phyloP scores from a whole-genome alignment of 1,140 invertebrate species.

The Limonius californicus region DNA sequence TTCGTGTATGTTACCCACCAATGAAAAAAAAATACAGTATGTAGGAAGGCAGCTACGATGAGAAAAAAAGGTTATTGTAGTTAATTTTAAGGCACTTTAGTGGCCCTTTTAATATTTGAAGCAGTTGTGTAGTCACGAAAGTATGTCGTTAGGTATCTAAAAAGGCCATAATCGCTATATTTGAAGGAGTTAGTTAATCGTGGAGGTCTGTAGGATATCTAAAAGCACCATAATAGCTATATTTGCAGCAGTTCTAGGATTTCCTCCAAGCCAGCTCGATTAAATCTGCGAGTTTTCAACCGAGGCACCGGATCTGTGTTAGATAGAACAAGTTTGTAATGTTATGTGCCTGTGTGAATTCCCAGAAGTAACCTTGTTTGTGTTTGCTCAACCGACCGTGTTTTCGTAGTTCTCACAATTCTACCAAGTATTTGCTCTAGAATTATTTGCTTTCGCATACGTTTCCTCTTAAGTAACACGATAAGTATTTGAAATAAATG shows the following conservation, averaged over 20 bases:
- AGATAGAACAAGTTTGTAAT: constrained; percentile 7
- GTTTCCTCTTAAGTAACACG: background rate
- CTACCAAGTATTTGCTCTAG: background rate
- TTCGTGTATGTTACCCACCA: too few relatives aligned
- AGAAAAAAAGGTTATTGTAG: too few relatives aligned
- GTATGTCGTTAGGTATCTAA: too few relatives aligned
- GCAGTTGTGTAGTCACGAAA: too few relatives aligned
- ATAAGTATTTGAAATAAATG: background rate
- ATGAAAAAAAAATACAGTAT: too few relatives aligned
- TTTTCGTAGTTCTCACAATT: constrained; percentile 3
- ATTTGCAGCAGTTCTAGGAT: background rate
- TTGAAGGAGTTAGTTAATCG: too few relatives aligned
- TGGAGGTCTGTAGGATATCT: too few relatives aligned
- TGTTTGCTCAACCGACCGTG: constrained; percentile 13
- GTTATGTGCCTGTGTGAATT: constrained; percentile 8
- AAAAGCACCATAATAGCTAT: too few relatives aligned
- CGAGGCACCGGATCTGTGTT: background rate
- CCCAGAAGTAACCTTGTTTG: constrained; percentile 10
- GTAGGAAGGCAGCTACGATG: too few relatives aligned
- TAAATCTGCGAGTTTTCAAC: constrained; percentile 5
- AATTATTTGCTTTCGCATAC: background rate
- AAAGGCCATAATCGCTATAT: too few relatives aligned
- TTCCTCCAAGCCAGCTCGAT: background rate
- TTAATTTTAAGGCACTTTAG: too few relatives aligned
- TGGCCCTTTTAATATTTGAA: too few relatives aligned